Evolutionary conservation across 2,888 invertebrate species (phyloP), one percentile per base, ranked within the genome.

Genomic region (Laothoe populi): DNA sequence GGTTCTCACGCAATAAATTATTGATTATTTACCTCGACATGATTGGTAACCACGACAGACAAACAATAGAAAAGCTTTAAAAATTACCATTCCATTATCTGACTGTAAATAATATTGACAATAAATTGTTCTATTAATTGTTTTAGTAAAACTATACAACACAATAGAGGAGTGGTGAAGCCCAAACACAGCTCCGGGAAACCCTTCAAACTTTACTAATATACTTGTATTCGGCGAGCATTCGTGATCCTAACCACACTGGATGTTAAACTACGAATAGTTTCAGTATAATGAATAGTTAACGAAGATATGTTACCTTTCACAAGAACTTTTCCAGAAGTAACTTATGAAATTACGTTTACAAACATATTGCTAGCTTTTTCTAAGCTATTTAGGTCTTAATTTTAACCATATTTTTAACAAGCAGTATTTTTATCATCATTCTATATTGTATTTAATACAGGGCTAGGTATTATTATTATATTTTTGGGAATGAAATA

Each of bases 141-240:
- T 26, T 53, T 60, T 53, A 16, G 38, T 49, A 40, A 26, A 60
- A 61, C 23, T 45, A 8, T 10, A 24, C 8, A 21, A 16, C 35
- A 24, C 44, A 38, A 40, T 35, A 68, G 58, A 66, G 66, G 66
- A 71, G 71, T 75, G 72, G 73, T 71, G 72, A 73, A 76, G 69
- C 67, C 71, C 68, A 64, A 75, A 69, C 74, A 72, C 67, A 68
- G 69, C 70, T 70, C 69, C 62, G 64, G 66, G 67, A 71, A 68
- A 63, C 71, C 75, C 77, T 81, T 73, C 66, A 82, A 84, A 83
- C 82, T 84, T 83, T 79, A 68, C 80, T 81, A 83, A 83, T 84
- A 84, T 81, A 53, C 78, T 71, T 71, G 67, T 70, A 49, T 16
- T 61, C 58, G 63, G 38, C 49, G 10, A 23, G 38, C 5, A 49